Evolutionary conservation across 2,113 vertebrate species (phyloP).

Genomic region (Cyanoliseus patagonus): DNA sequence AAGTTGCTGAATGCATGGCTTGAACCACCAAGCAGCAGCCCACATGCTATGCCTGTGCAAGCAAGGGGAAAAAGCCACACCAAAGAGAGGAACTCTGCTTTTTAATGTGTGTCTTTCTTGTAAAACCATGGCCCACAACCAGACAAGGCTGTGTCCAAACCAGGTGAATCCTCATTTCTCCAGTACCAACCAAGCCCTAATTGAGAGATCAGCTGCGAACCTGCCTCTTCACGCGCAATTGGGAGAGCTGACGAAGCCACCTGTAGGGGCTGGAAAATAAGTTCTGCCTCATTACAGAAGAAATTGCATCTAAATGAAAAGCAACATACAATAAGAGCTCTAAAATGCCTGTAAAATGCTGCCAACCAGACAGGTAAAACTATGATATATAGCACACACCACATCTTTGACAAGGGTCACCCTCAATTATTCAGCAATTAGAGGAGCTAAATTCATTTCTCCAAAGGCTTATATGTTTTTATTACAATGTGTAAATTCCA

Average conservation of each 20-base stretch:
- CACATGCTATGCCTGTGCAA: fast-evolving
- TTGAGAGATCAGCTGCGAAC: slow-evolving; percentile 11
- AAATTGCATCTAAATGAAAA: slow-evolving; percentile 60
- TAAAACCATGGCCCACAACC: not conserved
- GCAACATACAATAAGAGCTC: not conserved
- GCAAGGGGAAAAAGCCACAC: not conserved
- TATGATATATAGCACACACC: not conserved
- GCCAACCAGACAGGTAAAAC: slow-evolving; percentile 13
- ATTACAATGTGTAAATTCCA: slow-evolving; percentile 9
- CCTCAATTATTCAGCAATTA: not conserved
- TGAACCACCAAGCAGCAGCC: not conserved
- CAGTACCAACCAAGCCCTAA: not conserved
- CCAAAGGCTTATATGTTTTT: not conserved
- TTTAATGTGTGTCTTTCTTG: fast-evolving
- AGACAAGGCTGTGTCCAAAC: not conserved
- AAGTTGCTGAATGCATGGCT: fast-evolving
- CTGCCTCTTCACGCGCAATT: not conserved
- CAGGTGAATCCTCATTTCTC: not conserved
- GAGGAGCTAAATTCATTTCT: slow-evolving; percentile 14
- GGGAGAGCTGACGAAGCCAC: slow-evolving; percentile 51
- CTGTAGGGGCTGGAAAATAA: slow-evolving; percentile 48
- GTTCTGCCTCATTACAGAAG: slow-evolving; percentile 64
- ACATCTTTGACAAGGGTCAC: not conserved
- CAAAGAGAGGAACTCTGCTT: not conserved
- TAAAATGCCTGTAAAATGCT: not conserved